Evolutionary conservation across 2,888 invertebrate genomes (phyloP).

Genomic region (Coleophora deauratella): DNA sequence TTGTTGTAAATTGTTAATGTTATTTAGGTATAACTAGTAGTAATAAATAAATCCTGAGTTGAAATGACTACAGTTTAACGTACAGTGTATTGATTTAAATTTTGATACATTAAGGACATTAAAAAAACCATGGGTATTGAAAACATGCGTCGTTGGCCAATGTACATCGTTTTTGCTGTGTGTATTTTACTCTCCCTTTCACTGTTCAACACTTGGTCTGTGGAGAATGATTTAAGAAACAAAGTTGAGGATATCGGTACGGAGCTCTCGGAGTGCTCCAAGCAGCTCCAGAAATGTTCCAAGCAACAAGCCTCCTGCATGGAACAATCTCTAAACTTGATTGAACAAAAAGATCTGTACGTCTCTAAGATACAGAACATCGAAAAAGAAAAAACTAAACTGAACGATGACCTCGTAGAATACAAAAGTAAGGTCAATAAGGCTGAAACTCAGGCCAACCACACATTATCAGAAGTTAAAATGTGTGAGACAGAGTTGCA

Average conservation of each 20-base stretch:
- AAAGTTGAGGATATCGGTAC: constrained; percentile 45
- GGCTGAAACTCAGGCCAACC: constrained; percentile 51
- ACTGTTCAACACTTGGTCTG: constrained; percentile 64
- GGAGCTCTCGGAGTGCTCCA: constrained; percentile 59
- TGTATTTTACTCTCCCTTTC: constrained; percentile 61
- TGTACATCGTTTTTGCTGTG: constrained; percentile 59
- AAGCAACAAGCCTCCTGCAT: constrained; percentile 55
- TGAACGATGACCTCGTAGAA: constrained; percentile 40
- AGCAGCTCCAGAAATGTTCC: constrained; percentile 57
- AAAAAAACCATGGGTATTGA: constrained; percentile 51
- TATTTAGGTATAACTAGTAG: too few relatives aligned
- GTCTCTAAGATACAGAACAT: constrained; percentile 48
- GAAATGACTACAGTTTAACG: too few relatives aligned
- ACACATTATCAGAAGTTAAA: constrained; percentile 51
- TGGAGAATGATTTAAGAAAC: constrained; percentile 55
- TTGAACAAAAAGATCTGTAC: constrained; percentile 54
- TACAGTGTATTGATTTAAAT: too few relatives aligned
- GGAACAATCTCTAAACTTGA: constrained; percentile 54
- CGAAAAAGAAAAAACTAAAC: constrained; percentile 44
- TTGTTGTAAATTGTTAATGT: too few relatives aligned
- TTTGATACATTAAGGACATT: too few relatives aligned
- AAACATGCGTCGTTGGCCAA: constrained; percentile 70
- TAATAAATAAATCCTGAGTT: too few relatives aligned
- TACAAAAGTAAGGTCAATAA: constrained; percentile 41
- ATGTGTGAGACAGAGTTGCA: constrained; percentile 61